Conservation (phyloP, 2,888 invertebrate genomes). For the Cyaniris semiargus region DNA sequence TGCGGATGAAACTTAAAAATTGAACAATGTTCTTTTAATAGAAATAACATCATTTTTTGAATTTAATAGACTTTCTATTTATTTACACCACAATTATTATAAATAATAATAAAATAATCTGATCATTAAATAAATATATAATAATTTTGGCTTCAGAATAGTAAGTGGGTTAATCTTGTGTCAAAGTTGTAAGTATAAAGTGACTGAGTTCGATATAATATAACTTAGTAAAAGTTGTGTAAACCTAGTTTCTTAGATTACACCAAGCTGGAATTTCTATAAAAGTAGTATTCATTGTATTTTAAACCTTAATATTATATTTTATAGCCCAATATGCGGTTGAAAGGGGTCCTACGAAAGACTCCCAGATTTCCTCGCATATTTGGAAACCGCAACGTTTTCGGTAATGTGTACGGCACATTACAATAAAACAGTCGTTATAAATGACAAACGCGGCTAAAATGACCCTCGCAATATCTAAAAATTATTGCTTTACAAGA, state of each 20-base stretch:
- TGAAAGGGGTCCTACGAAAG: background rate
- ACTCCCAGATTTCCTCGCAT: background rate
- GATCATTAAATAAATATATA: no score
- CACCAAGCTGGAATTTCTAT: no score
- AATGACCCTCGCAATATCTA: constrained; percentile 19
- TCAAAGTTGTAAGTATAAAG: background rate
- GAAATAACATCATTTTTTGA: no score
- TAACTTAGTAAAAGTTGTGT: background rate
- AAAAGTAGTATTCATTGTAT: no score
- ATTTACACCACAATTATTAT: no score
- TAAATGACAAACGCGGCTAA: constrained; percentile 11
- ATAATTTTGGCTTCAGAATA: no score
- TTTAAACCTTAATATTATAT: no score
- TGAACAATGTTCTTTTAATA: no score
- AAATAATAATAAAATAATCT: no score
- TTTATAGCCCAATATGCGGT: background rate
- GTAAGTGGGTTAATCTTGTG: background rate
- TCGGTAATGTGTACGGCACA: background rate
- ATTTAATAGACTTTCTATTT: no score
- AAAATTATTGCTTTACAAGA: constrained; percentile 22
- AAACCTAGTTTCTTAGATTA: background rate
- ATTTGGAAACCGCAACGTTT: constrained; percentile 15
- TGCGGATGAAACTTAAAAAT: no score
- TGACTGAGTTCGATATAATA: background rate
- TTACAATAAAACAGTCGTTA: constrained; percentile 6